A percentile compares a stretch with the other conserved stretches of the same genome.
phyloP scores from a whole-genome alignment of 1,140 invertebrate genomes.

The Penaeus vannamei region DNA sequence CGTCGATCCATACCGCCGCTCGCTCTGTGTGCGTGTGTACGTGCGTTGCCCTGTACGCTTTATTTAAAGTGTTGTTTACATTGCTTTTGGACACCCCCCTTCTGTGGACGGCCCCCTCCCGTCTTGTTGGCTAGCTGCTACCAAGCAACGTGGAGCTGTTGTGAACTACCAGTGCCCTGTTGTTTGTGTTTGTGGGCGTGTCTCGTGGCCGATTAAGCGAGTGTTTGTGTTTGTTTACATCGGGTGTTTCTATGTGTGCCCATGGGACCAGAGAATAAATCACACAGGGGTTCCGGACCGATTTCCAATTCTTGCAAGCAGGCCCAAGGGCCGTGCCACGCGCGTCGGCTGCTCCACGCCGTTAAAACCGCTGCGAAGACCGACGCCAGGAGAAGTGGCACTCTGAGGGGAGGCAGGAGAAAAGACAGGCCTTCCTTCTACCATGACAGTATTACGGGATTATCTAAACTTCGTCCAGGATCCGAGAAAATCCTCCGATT shows the following conservation, averaged over 20 bases:
- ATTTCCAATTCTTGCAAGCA: neutral
- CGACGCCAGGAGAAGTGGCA: neutral
- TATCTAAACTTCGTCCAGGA: conserved; percentile 52
- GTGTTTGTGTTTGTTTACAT: conserved; percentile 12
- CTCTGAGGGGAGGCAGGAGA: conserved; percentile 4
- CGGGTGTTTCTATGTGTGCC: conserved; percentile 38
- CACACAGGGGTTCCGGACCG: conserved; percentile 7
- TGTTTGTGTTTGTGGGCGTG: no score
- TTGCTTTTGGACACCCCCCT: no score
- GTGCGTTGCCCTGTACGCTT: no score
- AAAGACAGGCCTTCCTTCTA: neutral
- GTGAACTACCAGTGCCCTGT: no score
- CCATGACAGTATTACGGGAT: conserved; percentile 57
- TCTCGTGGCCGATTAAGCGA: no score
- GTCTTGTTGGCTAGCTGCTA: no score
- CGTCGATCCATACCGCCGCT: conserved; percentile 17
- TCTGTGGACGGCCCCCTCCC: no score
- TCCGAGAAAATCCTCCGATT: conserved; percentile 35
- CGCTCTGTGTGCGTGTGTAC: neutral
- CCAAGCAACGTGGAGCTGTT: no score
- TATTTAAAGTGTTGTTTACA: no score
- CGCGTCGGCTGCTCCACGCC: neutral
- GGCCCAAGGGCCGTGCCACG: neutral
- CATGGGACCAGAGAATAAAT: conserved; percentile 43
- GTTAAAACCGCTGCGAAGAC: neutral